Evolutionary conservation across 2,113 vertebrate genomes (phyloP).

Genomic region (Pollimyrus isidori): DNA sequence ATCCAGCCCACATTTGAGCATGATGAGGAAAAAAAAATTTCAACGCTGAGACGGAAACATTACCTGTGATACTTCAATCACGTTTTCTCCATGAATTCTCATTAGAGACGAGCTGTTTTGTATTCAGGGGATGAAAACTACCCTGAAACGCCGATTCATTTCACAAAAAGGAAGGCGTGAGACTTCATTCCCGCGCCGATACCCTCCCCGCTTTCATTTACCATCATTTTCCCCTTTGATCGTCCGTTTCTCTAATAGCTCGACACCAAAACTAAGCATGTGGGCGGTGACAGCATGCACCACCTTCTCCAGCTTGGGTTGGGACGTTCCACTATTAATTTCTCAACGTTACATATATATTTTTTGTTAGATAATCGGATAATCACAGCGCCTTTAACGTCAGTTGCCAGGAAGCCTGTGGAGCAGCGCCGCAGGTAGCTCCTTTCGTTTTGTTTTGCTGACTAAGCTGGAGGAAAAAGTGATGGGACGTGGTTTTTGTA

Average conservation of each 20-base stretch:
- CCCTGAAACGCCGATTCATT: background rate
- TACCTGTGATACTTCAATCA: background rate
- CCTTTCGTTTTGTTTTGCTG: background rate
- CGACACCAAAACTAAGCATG: background rate
- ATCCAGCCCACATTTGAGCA: background rate
- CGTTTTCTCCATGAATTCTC: background rate
- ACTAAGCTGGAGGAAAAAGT: background rate
- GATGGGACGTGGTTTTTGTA: background rate
- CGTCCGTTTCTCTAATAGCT: background rate
- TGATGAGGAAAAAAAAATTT: background rate
- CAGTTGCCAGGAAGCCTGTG: background rate
- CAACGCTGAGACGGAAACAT: background rate
- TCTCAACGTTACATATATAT: background rate
- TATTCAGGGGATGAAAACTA: background rate
- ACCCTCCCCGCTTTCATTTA: background rate
- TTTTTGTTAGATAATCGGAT: background rate
- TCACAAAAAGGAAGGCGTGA: background rate
- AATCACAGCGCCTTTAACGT: background rate
- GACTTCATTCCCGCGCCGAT: background rate
- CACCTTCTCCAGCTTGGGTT: background rate
- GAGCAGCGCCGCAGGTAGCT: background rate
- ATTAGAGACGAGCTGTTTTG: background rate
- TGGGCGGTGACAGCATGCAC: background rate
- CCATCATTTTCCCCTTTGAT: background rate
- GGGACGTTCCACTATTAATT: background rate